Evolutionary conservation across 2,888 invertebrate genomes (phyloP).

Genomic region (Aleiodes leptofemur): DNA sequence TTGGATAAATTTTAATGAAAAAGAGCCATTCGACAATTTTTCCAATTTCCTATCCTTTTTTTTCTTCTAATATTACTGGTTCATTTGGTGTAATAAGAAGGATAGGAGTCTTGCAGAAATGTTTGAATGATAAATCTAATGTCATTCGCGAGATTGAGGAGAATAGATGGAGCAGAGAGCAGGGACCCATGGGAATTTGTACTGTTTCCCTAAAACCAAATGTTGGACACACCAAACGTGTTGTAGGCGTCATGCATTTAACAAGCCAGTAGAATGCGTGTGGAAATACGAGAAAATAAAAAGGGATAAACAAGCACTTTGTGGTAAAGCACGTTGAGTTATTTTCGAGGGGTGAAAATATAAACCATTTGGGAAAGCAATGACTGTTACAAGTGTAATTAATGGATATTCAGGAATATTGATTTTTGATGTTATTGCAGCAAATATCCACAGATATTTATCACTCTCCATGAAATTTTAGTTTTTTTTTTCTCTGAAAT

Average conservation of each 20-base stretch:
- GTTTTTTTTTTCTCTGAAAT: background rate
- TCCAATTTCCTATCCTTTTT: background rate
- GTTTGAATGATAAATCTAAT: slow-evolving; percentile 16
- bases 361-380: background rate
- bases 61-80: background rate
- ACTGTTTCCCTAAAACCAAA: background rate
- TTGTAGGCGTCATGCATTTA: slow-evolving; percentile 1
- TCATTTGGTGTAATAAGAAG: background rate
- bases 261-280: slow-evolving; percentile 5
- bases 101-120: slow-evolving; percentile 7
- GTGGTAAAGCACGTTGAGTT: slow-evolving; percentile 22
- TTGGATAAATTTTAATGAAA: slow-evolving; percentile 7
- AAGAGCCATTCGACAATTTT: background rate
- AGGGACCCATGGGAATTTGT: slow-evolving; percentile 1
- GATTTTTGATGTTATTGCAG: background rate
- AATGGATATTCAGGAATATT: slow-evolving; percentile 3
- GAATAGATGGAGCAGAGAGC: background rate
- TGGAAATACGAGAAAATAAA: slow-evolving; percentile 14
- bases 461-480: background rate
- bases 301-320: slow-evolving; percentile 7
- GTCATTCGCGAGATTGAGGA: slow-evolving; percentile 6
- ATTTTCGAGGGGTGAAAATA: slow-evolving; percentile 16
- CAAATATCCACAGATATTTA: slow-evolving; percentile 9
- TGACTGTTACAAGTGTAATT: slow-evolving; percentile 2
- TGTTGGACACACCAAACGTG: background rate